Evolutionary conservation across 2,113 vertebrate species (phyloP).

Genomic region (Oreotrochilus melanogaster): DNA sequence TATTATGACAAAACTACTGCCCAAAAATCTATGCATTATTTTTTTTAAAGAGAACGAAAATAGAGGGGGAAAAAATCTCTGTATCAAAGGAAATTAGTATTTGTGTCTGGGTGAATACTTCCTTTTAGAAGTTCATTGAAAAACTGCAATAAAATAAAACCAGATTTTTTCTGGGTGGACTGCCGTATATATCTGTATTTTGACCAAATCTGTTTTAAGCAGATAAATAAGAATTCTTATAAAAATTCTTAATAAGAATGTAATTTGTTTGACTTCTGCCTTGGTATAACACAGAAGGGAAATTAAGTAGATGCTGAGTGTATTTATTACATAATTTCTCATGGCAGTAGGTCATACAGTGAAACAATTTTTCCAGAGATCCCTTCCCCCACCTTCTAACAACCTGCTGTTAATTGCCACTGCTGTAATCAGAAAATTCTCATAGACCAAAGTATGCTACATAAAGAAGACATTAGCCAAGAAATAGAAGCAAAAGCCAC

Average conservation of each 20-base stretch:
- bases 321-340: background rate
- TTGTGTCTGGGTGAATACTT: background rate
- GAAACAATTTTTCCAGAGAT: constrained; percentile 5
- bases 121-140: background rate
- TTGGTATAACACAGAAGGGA: background rate
- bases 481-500: background rate
- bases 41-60: background rate
- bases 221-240: background rate
- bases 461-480: background rate
- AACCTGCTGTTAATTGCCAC: background rate
- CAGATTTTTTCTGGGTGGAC: background rate
- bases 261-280: background rate
- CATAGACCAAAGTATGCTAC: background rate
- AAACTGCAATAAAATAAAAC: constrained; percentile 35
- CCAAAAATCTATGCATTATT: background rate
- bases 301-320: background rate
- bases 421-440: background rate
- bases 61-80: background rate
- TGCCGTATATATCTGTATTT: background rate
- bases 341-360: background rate
- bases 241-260: background rate
- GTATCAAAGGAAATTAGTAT: constrained; percentile 32
- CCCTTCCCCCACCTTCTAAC: background rate
- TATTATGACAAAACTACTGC: background rate
- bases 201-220: constrained; percentile 3